Percentiles rank a stretch among this genome's conserved stretches.
phyloP scores from a whole-genome alignment of 2,888 invertebrate genomes.

The Hololepta plana region DNA sequence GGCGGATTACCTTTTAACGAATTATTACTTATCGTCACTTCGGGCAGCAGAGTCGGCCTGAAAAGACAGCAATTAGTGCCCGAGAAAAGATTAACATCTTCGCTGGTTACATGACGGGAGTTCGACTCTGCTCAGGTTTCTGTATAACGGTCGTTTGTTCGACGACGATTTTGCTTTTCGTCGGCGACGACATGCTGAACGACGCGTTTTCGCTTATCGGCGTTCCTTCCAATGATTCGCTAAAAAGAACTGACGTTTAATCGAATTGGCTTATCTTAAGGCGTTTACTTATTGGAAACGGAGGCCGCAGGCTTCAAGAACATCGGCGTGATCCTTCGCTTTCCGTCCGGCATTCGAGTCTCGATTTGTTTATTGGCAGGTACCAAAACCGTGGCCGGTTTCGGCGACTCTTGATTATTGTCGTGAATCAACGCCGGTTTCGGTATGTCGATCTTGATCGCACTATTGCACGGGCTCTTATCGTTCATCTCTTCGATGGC shows the following conservation, averaged over 20 bases:
- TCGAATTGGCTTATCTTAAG: too few species aligned
- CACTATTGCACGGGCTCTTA: slow-evolving; percentile 15
- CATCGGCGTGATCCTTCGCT: slow-evolving; percentile 90
- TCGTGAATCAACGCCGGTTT: slow-evolving; percentile 6
- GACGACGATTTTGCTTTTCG: slow-evolving; percentile 62
- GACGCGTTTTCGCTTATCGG: slow-evolving; percentile 17
- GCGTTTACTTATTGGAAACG: too few species aligned
- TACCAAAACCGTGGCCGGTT: slow-evolving; percentile 29
- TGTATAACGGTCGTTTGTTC: too few species aligned
- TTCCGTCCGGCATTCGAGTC: slow-evolving; percentile 84
- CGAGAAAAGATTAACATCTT: too few species aligned
- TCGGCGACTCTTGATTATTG: slow-evolving; percentile 11
- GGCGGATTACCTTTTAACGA: slow-evolving; percentile 15
- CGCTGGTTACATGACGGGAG: slow-evolving; percentile 8
- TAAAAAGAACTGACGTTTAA: too few species aligned
- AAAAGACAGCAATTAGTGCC: too few species aligned
- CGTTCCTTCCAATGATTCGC: too few species aligned
- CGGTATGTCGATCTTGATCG: slow-evolving; percentile 9
- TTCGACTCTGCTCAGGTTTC: neutral
- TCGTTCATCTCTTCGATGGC: slow-evolving; percentile 36
- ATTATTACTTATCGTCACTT: too few species aligned
- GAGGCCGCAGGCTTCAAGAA: slow-evolving; percentile 61
- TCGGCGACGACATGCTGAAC: slow-evolving; percentile 61
- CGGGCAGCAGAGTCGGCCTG: neutral
- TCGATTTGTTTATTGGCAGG: slow-evolving; percentile 84